A percentile compares a stretch with the other conserved stretches of the same genome.
phyloP scores from a whole-genome alignment of 2,113 vertebrate species.

The Lanius ludovicianus region DNA sequence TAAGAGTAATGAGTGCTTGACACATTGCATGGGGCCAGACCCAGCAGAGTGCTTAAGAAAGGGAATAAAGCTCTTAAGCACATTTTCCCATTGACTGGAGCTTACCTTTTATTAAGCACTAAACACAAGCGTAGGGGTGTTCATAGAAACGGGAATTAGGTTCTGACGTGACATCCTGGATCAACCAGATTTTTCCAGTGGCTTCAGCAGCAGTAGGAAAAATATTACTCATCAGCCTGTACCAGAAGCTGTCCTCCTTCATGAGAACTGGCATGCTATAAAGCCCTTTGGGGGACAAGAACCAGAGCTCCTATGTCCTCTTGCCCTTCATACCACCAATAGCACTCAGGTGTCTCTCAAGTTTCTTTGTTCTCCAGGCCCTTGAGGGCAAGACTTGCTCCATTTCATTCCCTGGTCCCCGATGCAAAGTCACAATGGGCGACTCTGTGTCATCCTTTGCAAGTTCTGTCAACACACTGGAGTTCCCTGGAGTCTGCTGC shows the following conservation, averaged over 20 bases:
- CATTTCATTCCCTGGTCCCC: background rate
- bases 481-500: background rate
- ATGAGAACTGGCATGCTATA: background rate
- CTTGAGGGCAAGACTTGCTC: background rate
- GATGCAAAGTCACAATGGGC: fast-evolving
- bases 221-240: background rate
- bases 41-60: slow-evolving; percentile 23
- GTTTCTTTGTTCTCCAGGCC: background rate
- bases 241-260: background rate
- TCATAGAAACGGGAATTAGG: slow-evolving; percentile 14
- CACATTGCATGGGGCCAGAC: background rate
- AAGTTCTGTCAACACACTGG: background rate
- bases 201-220: slow-evolving; percentile 8
- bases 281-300: background rate
- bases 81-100: slow-evolving; percentile 46
- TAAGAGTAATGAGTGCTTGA: background rate
- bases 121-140: background rate
- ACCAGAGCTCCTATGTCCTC: background rate
- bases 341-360: background rate
- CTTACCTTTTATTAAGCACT: slow-evolving; percentile 41
- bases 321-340: background rate
- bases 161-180: slow-evolving; percentile 32
- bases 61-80: slow-evolving; percentile 47
- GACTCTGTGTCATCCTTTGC: background rate
- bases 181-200: slow-evolving; percentile 48